Base-by-base conservation (phyloP, 2,888 invertebrate genomes). In the Sicus ferrugineus region DNA sequence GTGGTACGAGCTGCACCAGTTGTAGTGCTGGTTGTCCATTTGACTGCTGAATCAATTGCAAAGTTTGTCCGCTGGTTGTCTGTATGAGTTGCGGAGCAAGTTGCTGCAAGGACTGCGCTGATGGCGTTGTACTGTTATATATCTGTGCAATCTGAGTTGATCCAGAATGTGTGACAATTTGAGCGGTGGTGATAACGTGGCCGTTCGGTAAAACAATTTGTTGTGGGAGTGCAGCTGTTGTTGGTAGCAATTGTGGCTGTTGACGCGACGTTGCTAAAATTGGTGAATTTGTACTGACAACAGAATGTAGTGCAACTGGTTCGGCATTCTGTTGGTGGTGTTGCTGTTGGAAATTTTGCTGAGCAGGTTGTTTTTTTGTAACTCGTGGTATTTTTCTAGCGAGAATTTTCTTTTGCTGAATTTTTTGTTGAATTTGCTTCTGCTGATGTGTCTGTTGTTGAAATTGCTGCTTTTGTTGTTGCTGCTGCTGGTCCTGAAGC, bases 171-270 rank as follows among this genome's bases (percentile, higher is more conserved):
- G 81, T 78, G 6, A 85, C 80, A 59, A 85, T 81, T 75, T 86
- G 86, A 4, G 83, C 80, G 4, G 85, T 80, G 56, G 84, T 85
- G 56, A 86, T 80, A 4, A 85, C 81, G 71, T 85, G 85, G 4
- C 84, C 84, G 75, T 85, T 86, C 4, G 85, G 83, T 62, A 86
- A 75, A 2, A 86, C 81, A 70, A 85, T 82, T 77, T 85, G 85
- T 70, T 83, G 84, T 21, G 81, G 80, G 70, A 81, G 69, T 11
- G 77, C 67, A 2, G 76, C 75, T 30, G 79, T 80, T 65, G 71
- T 66, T 58, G 77, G 70, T 67, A 69, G 76, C 19, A 75, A 77
- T 67, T 34, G 73, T 31, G 68, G 56, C 19, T 42, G 72, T 68
- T 30, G 52, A 14, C 70, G 69, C 50, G 73, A 67, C 59, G 72